Evolutionary conservation across 2,797 vertebrate species (phyloP).

Genomic region (Eulemur albifrons): DNA sequence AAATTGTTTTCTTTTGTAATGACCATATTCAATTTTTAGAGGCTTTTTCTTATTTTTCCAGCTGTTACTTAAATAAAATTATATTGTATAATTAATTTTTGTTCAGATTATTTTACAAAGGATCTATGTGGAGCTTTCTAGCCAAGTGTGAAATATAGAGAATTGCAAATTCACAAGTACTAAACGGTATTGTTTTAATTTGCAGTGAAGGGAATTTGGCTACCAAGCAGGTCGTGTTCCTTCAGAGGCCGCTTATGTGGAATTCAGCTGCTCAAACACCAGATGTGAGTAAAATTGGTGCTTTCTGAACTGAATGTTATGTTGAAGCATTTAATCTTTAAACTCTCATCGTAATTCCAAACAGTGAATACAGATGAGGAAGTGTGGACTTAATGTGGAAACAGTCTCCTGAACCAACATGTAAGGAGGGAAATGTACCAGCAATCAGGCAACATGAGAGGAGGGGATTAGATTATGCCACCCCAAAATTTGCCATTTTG

Average conservation of each 20-base stretch:
- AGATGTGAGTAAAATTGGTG: slow-evolving; percentile 81
- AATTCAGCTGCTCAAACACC: slow-evolving; percentile 76
- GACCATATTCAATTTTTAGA: background rate
- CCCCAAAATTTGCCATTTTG: background rate
- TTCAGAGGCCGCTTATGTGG: slow-evolving; percentile 91
- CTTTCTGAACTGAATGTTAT: background rate
- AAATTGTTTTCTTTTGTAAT: background rate
- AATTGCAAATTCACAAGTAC: background rate
- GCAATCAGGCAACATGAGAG: background rate
- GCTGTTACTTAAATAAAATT: background rate
- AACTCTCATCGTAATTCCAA: background rate
- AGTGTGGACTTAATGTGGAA: background rate
- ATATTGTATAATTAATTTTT: background rate
- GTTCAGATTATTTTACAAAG: slow-evolving; percentile 14
- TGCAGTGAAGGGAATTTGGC: slow-evolving; percentile 95
- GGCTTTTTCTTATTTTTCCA: background rate
- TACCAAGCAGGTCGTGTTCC: slow-evolving; percentile 96
- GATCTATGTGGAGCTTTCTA: background rate
- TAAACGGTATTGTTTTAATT: slow-evolving; percentile 62
- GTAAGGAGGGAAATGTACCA: background rate
- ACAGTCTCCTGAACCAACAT: background rate
- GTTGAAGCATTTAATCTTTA: background rate
- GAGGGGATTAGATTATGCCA: background rate
- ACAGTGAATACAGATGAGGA: background rate
- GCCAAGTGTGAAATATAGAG: background rate